Evolutionary conservation across 2,888 invertebrate genomes (phyloP), one percentile per base, ranked within the genome.

Genomic region (Keiferia lycopersicella): DNA sequence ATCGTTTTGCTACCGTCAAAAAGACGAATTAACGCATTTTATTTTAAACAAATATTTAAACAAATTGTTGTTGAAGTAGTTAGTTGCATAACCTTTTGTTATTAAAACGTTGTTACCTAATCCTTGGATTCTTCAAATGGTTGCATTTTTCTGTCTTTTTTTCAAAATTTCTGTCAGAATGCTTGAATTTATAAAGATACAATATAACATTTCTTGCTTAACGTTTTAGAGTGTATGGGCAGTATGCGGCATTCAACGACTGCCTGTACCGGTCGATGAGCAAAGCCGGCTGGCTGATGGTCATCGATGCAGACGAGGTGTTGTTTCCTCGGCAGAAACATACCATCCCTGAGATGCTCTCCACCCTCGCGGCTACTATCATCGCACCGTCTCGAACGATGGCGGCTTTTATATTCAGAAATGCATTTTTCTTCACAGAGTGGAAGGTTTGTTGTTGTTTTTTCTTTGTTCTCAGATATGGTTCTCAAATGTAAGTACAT

Each of bases 211-310:
- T n/a, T n/a, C n/a, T 10, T 48, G 1, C 1, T 7, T 30, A 11
- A 10, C n/a, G 26, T 86, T 84, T 1, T 81, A 95, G 98, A 68
- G 98, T 98, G 0, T 98, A 98, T 82, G 97, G 97, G 4, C 93
- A 97, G 68, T 98, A 98, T 83, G 97, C 98, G 0, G 97, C 98
- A 10, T 94, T 98, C 73, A 98, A 98, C 87, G 98, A 98, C 91
- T 98, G 98, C 83, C 93, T 98, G 20, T 98, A 98, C 87, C 94
- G 98, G 76, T 96, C 96, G 66, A 97, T 98, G 97, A 95, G 96
- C 73, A 89, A 90, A 50, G 96, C 95, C 73, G 95, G 96, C 69
- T 96, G 97, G 89, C 92, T 97, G 65, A 94, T 97, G 14, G 93
- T 98, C 66, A 95, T 98, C 63, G 98, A 98, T 83, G 93, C 98